Percentiles rank a stretch among this genome's conserved stretches.
These are phyloP conservation scores for Patiria pectinifera DNA, from an alignment of 53 echinoderm and acorn worm genomes.

Conservation along the genomic window DNA sequence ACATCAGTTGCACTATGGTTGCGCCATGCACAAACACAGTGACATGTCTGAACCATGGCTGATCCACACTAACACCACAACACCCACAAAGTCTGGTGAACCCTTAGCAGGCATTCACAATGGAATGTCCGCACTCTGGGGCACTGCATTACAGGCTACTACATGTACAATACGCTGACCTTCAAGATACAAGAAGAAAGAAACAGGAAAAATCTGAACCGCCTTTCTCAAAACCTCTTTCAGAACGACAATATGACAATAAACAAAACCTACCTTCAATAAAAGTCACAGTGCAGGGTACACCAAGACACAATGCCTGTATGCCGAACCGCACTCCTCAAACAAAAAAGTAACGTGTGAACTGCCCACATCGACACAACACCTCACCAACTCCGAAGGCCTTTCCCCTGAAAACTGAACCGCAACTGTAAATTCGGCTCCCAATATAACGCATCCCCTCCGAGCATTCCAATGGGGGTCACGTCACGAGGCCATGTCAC, in stretches of 20 bases:
- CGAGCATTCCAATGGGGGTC: conserved; percentile 32
- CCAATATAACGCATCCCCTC: neutral
- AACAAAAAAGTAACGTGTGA: neutral
- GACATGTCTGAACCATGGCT: neutral
- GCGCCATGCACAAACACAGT: too few relatives aligned
- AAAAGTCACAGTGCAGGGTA: neutral
- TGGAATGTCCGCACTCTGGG: neutral
- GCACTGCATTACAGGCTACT: neutral
- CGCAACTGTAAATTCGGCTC: neutral
- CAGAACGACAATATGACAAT: neutral
- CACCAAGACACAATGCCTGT: neutral
- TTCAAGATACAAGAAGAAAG: neutral
- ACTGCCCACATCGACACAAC: neutral
- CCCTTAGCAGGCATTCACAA: neutral
- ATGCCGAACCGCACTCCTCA: neutral
- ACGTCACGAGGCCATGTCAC: conserved; percentile 31
- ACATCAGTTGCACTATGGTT: neutral
- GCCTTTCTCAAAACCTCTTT: neutral
- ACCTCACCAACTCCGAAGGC: neutral
- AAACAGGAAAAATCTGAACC: neutral
- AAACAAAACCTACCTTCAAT: conserved; percentile 9
- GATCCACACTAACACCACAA: neutral
- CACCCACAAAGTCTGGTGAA: neutral
- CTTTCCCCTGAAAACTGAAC: neutral
- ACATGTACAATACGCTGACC: neutral